Percentiles rank a stretch among this genome's conserved stretches.
Conservation (phyloP, 1,140 invertebrate species). For the Lithobius niger region DNA sequence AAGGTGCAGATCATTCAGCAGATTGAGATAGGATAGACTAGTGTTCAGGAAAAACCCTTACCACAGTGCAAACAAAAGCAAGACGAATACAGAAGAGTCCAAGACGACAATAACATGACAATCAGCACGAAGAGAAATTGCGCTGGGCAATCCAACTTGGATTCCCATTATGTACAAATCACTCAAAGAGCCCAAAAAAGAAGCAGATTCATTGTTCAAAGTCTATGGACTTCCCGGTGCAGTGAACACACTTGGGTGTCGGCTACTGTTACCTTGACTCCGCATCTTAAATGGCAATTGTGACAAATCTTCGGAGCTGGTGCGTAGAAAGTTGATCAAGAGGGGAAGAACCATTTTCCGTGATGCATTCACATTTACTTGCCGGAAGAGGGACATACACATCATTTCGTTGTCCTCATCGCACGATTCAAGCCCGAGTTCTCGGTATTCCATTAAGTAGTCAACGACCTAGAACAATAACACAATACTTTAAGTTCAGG, state of each 20-base stretch:
- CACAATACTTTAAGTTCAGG: not conserved
- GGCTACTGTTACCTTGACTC: not conserved
- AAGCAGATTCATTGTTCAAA: not conserved
- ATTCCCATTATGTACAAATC: too few relatives aligned
- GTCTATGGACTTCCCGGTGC: not conserved
- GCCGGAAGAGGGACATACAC: slow-evolving; percentile 1
- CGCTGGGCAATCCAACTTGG: too few relatives aligned
- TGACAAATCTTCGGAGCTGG: not conserved
- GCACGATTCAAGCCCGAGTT: not conserved
- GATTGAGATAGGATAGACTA: too few relatives aligned
- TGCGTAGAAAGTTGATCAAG: slow-evolving; percentile 7
- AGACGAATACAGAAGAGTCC: too few relatives aligned
- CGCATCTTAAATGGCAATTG: not conserved
- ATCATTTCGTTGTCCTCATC: slow-evolving; percentile 1
- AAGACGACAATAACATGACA: too few relatives aligned
- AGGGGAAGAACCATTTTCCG: slow-evolving; percentile 16
- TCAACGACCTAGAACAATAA: not conserved
- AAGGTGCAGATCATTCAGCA: too few relatives aligned
- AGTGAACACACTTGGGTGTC: not conserved
- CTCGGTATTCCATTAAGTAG: not conserved
- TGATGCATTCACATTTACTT: slow-evolving; percentile 15
- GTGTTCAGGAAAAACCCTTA: too few relatives aligned
- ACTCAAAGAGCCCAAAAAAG: too few relatives aligned
- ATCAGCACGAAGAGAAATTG: too few relatives aligned
- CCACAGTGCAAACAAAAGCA: too few relatives aligned